phyloP scores from a whole-genome alignment of 2,888 invertebrate species.

The Fragum whitleyi region DNA sequence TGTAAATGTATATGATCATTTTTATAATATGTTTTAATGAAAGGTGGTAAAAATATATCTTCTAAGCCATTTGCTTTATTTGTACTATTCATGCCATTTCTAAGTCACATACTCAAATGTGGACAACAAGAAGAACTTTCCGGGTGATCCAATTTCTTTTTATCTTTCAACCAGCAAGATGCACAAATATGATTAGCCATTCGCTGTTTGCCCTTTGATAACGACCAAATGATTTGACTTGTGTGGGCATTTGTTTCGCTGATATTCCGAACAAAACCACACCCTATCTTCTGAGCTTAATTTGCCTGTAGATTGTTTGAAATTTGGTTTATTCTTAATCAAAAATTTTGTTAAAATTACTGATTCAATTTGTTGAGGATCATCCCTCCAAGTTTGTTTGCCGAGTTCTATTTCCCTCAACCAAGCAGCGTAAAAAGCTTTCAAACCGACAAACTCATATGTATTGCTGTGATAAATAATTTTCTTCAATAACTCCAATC shows the following conservation, averaged over 20 bases:
- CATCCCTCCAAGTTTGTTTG: not conserved
- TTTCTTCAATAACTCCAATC: not conserved
- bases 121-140: constrained; percentile 17
- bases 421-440: not conserved
- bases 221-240: not conserved
- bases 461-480: constrained; percentile 8
- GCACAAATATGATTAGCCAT: constrained; percentile 3
- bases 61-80: not conserved
- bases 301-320: not conserved
- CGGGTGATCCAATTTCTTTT: constrained; percentile 3
- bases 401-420: constrained; percentile 14
- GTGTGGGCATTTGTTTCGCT: no score
- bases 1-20: no score
- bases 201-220: not conserved
- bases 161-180: constrained; percentile 15
- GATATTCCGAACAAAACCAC: no score
- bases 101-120: constrained; percentile 3
- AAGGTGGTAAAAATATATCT: constrained; percentile 12
- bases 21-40: not conserved
- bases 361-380: not conserved
- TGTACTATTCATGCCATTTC: not conserved
- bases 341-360: not conserved
- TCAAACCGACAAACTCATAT: not conserved
- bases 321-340: not conserved
- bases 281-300: not conserved